Evolutionary conservation across 2,888 invertebrate species (phyloP), one percentile per base, ranked within the genome.

Genomic region (Andrena bicolor): DNA sequence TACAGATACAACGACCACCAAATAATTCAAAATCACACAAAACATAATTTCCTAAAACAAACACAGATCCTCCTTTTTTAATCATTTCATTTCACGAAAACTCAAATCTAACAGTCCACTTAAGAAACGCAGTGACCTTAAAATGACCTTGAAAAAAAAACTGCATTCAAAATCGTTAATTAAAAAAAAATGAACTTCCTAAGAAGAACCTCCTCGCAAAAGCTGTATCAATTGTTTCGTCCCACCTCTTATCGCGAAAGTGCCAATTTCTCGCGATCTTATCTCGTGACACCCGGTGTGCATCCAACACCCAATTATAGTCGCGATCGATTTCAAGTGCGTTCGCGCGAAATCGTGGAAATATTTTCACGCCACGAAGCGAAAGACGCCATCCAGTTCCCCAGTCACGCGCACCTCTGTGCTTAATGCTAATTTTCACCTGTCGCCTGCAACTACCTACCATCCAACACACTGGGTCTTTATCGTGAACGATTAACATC

Each of bases 301-400:
- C 51, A 51, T 2, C 2, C 20, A 51, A 20, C 51, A 2, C 20
- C 20, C 41, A 16, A 51, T 51, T 20, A 58, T 23, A 26, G 13
- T 58, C 26, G 13, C 13, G 20, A 66, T 66, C 49, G 66, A 51
- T 32, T 10, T 66, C 30, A 23, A 66, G 51, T 51, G 66, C 13
- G 32, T 16, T 53, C n/a, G 20, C 51, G 32, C 51, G 20, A 30
- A 41, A 69, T 41, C 56, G 69, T 41, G 10, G 56, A 20, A 26
- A 16, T 56, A 26, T 56, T 60, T 69, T 35, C 68, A n/a, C 35
- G 35, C 26, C 26, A 23, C 23, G 26, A 35, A 49, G 10, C 30
- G 30, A 48, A 49, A 26, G 41, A 64, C 35, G 63, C 35, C 35
- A 16, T 23, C 7, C 35, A n/a, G 2, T 5, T 32, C 16, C 5